These are phyloP conservation scores for Atrichornis clamosus DNA, from an alignment of 2,113 vertebrate genomes.

Conservation along the genomic window DNA sequence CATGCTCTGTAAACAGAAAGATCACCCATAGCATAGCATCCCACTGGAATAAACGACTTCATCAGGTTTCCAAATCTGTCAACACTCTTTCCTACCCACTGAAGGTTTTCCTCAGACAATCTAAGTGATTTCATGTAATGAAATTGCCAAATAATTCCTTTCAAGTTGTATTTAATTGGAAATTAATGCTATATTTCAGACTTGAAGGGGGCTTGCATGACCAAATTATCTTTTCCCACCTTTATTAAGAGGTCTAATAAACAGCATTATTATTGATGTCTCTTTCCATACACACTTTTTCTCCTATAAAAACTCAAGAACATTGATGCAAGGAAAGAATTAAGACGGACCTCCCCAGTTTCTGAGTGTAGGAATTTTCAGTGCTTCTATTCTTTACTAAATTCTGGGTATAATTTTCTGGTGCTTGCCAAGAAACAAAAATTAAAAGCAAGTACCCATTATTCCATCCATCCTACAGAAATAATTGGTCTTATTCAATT, in stretches of 20 bases:
- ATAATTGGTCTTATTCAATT: neutral
- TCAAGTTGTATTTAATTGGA: neutral
- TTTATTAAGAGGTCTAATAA: neutral
- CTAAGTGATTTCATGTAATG: neutral
- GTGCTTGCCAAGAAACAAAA: neutral
- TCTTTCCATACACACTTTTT: neutral
- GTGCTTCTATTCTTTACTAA: neutral
- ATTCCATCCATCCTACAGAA: neutral
- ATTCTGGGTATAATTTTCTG: neutral
- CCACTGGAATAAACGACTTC: neutral
- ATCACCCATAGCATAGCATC: neutral
- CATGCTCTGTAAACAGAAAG: neutral
- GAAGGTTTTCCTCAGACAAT: neutral
- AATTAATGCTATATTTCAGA: neutral
- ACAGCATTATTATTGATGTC: neutral
- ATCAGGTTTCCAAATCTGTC: neutral
- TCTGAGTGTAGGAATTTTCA: neutral
- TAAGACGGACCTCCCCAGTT: neutral
- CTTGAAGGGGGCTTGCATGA: neutral
- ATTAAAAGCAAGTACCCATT: neutral
- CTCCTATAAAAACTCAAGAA: neutral
- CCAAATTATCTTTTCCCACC: neutral
- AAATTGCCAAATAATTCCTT: neutral
- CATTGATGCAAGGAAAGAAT: neutral
- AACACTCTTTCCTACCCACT: neutral